phyloP scores from a whole-genome alignment of 2,113 vertebrate genomes.

The Pipa parva region DNA sequence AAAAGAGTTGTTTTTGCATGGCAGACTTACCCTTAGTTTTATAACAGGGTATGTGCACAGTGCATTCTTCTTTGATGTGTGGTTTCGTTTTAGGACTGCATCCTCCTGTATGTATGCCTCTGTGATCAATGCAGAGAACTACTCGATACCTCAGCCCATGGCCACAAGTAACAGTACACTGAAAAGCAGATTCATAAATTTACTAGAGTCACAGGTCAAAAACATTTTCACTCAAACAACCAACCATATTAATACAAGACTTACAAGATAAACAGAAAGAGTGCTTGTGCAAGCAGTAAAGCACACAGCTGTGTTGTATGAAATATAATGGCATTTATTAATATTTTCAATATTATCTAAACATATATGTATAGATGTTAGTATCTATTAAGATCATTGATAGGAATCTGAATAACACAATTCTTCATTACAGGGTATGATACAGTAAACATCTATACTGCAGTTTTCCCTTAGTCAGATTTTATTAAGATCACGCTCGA shows the following conservation, averaged over 20 bases:
- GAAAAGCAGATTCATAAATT: constrained; percentile 26
- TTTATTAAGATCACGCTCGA: background rate
- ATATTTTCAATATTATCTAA: background rate
- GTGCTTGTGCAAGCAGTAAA: background rate
- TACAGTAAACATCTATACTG: background rate
- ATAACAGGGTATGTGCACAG: constrained; percentile 87
- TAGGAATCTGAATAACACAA: background rate
- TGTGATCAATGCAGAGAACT: constrained; percentile 91
- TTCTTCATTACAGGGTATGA: background rate
- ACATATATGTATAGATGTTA: background rate
- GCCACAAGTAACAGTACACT: constrained; percentile 96
- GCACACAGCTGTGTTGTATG: background rate
- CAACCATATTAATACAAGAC: too few species aligned
- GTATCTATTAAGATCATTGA: background rate
- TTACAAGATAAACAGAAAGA: too few species aligned
- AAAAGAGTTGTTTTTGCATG: background rate
- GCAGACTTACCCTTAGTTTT: constrained; percentile 77
- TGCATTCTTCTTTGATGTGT: constrained; percentile 93
- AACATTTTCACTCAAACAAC: too few species aligned
- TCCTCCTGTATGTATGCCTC: constrained; percentile 87
- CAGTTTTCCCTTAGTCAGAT: background rate
- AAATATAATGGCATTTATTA: background rate
- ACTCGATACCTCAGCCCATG: constrained; percentile 93
- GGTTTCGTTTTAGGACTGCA: constrained; percentile 90
- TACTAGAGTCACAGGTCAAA: background rate